These are phyloP conservation scores for Sebastes schlegelii DNA, from an alignment of 2,113 vertebrate genomes.

Conservation along the genomic window DNA sequence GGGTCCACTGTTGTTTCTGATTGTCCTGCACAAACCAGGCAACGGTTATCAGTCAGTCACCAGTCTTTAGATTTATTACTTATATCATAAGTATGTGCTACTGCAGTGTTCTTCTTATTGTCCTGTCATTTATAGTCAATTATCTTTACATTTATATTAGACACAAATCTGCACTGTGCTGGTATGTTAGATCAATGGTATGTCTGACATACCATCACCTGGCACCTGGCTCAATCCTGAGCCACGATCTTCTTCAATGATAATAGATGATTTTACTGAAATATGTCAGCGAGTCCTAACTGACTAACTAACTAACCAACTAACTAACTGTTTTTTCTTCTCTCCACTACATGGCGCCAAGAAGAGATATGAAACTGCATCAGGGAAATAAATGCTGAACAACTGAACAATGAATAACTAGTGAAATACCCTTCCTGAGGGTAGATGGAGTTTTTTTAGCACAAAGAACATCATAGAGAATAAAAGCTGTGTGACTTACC, in stretches of 20 bases:
- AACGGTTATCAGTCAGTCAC: not conserved
- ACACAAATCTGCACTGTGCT: not conserved
- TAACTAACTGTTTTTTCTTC: not conserved
- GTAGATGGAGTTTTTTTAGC: not conserved
- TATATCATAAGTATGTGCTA: not conserved
- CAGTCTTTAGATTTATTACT: not conserved
- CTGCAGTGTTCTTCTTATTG: not conserved
- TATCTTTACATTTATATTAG: not conserved
- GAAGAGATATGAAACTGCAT: not conserved
- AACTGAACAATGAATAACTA: not conserved
- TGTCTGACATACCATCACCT: not conserved
- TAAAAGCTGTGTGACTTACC: conserved; percentile 10
- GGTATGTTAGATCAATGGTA: not conserved
- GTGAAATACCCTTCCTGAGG: not conserved
- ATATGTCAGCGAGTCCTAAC: not conserved
- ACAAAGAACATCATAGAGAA: not conserved
- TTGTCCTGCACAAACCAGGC: not conserved
- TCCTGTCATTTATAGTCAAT: not conserved
- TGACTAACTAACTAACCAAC: not conserved
- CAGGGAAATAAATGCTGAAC: not conserved
- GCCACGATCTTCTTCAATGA: not conserved
- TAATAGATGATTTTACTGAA: not conserved
- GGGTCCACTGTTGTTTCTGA: accelerated
- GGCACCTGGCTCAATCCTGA: accelerated
- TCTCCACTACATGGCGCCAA: not conserved